Evolutionary conservation across 2,888 invertebrate genomes (phyloP).

Genomic region (Epicampocera succincta): DNA sequence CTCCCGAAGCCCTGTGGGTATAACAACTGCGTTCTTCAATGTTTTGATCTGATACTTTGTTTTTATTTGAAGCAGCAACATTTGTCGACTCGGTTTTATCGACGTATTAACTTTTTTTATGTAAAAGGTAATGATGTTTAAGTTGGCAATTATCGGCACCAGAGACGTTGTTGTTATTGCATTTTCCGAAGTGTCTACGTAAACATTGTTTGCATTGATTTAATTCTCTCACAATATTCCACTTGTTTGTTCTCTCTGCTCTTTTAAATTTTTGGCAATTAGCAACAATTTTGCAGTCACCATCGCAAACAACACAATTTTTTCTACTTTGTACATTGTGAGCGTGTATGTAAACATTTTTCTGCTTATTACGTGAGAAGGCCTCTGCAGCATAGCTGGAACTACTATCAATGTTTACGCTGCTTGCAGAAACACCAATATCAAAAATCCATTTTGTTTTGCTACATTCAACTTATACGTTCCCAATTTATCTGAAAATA

Average conservation of each 20-base stretch:
- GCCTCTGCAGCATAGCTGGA: neutral
- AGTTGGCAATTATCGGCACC: too few species aligned
- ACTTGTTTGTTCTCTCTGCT: too few species aligned
- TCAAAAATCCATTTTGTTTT: constrained; percentile 53
- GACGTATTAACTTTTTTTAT: too few species aligned
- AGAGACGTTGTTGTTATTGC: too few species aligned
- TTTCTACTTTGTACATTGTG: constrained; percentile 4
- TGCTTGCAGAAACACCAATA: constrained; percentile 30
- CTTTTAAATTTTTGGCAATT: constrained; percentile 20
- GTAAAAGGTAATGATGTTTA: too few species aligned
- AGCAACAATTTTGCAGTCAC: constrained; percentile 24
- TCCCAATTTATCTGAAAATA: constrained; percentile 54
- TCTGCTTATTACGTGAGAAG: neutral
- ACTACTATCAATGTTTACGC: too few species aligned
- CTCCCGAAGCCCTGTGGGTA: too few species aligned
- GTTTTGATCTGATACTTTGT: too few species aligned
- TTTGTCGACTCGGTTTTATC: too few species aligned
- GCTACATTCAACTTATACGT: constrained; percentile 28
- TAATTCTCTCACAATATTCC: constrained; percentile 21
- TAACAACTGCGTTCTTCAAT: too few species aligned
- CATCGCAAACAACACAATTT: constrained; percentile 8
- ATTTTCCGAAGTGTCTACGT: constrained; percentile 26
- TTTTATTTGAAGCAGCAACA: too few species aligned
- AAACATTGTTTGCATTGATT: constrained; percentile 36
- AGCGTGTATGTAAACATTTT: constrained; percentile 33